These are phyloP conservation scores for Ypsolopha sequella DNA, from an alignment of 2,888 invertebrate genomes.

Conservation along the genomic window DNA sequence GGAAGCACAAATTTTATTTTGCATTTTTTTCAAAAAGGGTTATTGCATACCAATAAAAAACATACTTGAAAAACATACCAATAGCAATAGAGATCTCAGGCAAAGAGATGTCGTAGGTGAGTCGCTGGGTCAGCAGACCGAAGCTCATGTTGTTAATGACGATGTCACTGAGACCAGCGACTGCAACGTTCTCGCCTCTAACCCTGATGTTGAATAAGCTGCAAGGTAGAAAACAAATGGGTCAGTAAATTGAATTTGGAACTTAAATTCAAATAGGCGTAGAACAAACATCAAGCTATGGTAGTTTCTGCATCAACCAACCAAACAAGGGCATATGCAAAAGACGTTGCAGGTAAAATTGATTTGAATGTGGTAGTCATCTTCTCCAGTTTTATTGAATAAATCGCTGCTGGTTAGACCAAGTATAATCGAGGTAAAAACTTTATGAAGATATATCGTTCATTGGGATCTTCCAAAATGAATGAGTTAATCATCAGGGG, in stretches of 20 bases:
- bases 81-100: constrained; percentile 22
- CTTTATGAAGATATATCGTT: no score
- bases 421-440: no score
- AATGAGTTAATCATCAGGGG: no score
- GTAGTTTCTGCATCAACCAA: no score
- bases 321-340: no score
- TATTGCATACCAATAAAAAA: not conserved
- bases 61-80: constrained; percentile 22
- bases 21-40: not conserved
- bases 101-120: constrained; percentile 29
- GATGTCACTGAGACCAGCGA: constrained; percentile 38
- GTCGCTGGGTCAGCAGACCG: constrained; percentile 18
- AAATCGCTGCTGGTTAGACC: no score
- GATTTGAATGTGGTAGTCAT: no score
- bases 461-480: no score
- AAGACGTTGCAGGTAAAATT: no score
- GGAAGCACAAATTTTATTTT: no score
- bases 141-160: constrained; percentile 27
- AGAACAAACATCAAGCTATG: not conserved
- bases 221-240: constrained; percentile 7
- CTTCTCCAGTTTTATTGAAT: no score
- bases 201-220: constrained; percentile 26
- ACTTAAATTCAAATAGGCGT: not conserved
- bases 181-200: constrained; percentile 16
- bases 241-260: no score